Conservation (phyloP, 2,113 vertebrate species). For the Lota lota region DNA sequence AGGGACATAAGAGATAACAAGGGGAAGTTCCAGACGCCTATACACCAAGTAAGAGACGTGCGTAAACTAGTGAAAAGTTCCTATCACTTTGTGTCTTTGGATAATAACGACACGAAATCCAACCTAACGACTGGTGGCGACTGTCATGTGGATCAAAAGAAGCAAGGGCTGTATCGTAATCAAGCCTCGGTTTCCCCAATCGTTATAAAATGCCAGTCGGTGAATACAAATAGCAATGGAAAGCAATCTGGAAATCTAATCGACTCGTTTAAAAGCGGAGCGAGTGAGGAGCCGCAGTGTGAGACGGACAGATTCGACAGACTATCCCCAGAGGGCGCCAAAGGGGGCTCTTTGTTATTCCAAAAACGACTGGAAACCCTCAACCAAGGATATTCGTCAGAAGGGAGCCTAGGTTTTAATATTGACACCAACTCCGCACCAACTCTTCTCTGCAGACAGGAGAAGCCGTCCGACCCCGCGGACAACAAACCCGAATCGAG, state of each 20-base stretch:
- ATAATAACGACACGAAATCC: conserved; percentile 74
- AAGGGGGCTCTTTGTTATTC: conserved; percentile 53
- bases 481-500: conserved; percentile 75
- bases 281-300: conserved; percentile 32
- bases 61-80: conserved; percentile 91
- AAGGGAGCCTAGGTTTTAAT: conserved; percentile 65
- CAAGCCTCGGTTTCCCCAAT: conserved; percentile 79
- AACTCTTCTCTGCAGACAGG: conserved; percentile 62
- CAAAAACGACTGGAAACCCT: conserved; percentile 71
- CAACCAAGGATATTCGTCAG: conserved; percentile 58
- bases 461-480: conserved; percentile 48
- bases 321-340: conserved; percentile 68
- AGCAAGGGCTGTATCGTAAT: conserved; percentile 58
- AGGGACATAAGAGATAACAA: conserved; percentile 87
- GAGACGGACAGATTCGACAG: conserved; percentile 38
- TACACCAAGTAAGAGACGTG: conserved; percentile 93
- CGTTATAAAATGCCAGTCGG: conserved; percentile 91
- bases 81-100: conserved; percentile 82
- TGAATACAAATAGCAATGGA: conserved; percentile 74
- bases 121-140: conserved; percentile 61
- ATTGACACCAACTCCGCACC: conserved; percentile 68
- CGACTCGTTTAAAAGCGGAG: conserved; percentile 38
- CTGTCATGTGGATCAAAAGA: conserved; percentile 72
- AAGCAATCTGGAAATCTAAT: conserved; percentile 46
- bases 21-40: conserved; percentile 80